Base-by-base conservation (phyloP, 2,888 invertebrate species). In the Euphydryas editha region DNA sequence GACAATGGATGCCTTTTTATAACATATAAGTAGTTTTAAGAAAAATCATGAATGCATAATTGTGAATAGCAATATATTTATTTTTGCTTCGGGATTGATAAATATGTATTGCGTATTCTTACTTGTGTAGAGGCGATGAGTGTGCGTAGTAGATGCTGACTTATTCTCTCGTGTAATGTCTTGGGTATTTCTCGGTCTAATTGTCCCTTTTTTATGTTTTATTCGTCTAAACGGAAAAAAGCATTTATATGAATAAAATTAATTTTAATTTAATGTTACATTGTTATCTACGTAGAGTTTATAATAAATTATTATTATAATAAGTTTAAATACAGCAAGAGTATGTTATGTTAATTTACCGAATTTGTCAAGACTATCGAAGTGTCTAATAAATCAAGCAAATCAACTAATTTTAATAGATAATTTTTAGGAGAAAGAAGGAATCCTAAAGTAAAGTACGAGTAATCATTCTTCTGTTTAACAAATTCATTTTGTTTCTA, bases 1-100 rank as follows among this genome's bases (percentile, higher is more conserved):
- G 78, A 78, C 85, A 87, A 90, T 83, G 79, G 90, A 87, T 91
- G 91, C 91, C 91, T 91, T 91, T 73, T 89, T 90, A 86, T 86
- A 87, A 84, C 79, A 78, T 87, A 83, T 91, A 90, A 90, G 90
- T 92, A 90, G 89, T 76, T 80, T 73, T 90, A 89, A 90, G 88
- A 69, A 75, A n/a, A 78, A 84, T 83, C 79, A 80, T 83, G 82
- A 79, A 85, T 81, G 85, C 85, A 86, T 90, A 84, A 86, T 86
- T 90, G 82, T 85, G 82, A 83, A 82, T 84, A 86, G 83, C 79
- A 75, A 79, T 86, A 84, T 84, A 67, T 83, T 85, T 86, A 79
- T 74, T 81, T 85, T 80, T 79, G 86, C 87, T 86, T 85, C 75
- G 78, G 78, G 80, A 80, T 78, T 79, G 79, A 78, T 78, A 78